phyloP scores from a whole-genome alignment of 1,140 invertebrate species.

The Drosophila ercepeae region DNA sequence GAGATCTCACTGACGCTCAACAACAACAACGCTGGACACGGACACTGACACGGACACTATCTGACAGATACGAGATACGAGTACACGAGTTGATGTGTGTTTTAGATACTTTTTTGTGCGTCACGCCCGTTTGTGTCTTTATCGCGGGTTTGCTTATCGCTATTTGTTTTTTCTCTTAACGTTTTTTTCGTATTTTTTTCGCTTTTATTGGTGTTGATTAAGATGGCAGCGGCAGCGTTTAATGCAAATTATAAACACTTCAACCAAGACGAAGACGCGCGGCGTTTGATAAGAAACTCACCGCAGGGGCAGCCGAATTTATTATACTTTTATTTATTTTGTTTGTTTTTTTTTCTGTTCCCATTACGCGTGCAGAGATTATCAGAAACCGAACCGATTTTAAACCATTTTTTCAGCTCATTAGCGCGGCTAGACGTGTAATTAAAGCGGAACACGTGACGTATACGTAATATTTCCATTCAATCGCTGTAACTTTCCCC shows the following conservation, averaged over 20 bases:
- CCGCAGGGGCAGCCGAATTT: conserved; percentile 16
- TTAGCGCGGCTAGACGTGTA: conserved; percentile 15
- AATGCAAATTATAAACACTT: conserved; percentile 73
- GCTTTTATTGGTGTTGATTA: conserved; percentile 41
- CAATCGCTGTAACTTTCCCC: conserved; percentile 28
- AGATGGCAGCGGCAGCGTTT: conserved; percentile 45
- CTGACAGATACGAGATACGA: conserved; percentile 1
- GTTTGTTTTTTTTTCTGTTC: conserved; percentile 2
- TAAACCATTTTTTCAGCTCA: conserved; percentile 32
- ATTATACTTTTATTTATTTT: conserved; percentile 21
- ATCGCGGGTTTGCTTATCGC: conserved; percentile 69
- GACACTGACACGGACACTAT: conserved; percentile 20
- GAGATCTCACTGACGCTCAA: conserved; percentile 69
- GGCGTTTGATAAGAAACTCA: conserved; percentile 25
- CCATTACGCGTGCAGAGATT: conserved; percentile 22
- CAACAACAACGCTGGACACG: conserved; percentile 46
- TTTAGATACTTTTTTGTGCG: conserved; percentile 48
- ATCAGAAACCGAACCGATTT: conserved; percentile 4
- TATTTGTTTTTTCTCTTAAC: conserved; percentile 51
- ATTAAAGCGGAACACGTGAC: conserved; percentile 46
- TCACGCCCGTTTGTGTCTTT: conserved; percentile 60
- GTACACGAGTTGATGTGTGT: conserved; percentile 14
- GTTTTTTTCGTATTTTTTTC: conserved; percentile 5
- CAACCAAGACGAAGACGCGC: conserved; percentile 37
- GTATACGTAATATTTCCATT: conserved; percentile 26